These are phyloP conservation scores for Pangasius djambal DNA, from an alignment of 2,797 vertebrate species.

Conservation along the genomic window DNA sequence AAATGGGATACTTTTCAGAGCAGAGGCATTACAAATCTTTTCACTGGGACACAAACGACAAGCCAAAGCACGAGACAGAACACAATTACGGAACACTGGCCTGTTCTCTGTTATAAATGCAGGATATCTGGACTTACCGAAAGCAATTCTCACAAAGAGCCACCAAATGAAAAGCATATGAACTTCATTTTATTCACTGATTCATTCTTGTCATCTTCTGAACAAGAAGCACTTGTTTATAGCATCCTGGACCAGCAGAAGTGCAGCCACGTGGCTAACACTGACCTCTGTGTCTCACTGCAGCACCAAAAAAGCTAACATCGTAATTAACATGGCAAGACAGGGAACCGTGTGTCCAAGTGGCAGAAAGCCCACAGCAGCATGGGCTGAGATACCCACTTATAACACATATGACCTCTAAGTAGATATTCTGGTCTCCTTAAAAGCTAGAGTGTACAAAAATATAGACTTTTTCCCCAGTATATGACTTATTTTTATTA, in stretches of 20 bases:
- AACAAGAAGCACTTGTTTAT: conserved; percentile 73
- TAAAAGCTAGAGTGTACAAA: background rate
- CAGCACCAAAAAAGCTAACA: conserved; percentile 55
- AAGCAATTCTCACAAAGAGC: conserved; percentile 59
- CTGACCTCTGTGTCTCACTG: conserved; percentile 62
- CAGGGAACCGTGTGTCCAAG: conserved; percentile 27
- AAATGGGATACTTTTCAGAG: conserved; percentile 17
- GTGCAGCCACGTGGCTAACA: conserved; percentile 50
- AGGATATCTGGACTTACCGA: conserved; percentile 59
- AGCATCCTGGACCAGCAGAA: conserved; percentile 49
- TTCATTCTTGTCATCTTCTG: conserved; percentile 60
- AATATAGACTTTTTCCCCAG: background rate
- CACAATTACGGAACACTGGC: conserved; percentile 3
- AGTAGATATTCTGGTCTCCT: background rate
- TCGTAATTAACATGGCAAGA: conserved; percentile 38
- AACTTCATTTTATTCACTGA: conserved; percentile 63
- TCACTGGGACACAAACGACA: background rate
- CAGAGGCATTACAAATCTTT: conserved; percentile 27
- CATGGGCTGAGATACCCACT: background rate
- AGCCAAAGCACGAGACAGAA: conserved; percentile 3
- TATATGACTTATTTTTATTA: background rate
- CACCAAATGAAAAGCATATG: conserved; percentile 74
- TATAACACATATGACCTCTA: background rate
- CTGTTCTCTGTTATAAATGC: conserved; percentile 61
- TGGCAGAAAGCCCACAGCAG: background rate